Conservation (phyloP, 2,888 invertebrate species). For the Epinotia ramella region DNA sequence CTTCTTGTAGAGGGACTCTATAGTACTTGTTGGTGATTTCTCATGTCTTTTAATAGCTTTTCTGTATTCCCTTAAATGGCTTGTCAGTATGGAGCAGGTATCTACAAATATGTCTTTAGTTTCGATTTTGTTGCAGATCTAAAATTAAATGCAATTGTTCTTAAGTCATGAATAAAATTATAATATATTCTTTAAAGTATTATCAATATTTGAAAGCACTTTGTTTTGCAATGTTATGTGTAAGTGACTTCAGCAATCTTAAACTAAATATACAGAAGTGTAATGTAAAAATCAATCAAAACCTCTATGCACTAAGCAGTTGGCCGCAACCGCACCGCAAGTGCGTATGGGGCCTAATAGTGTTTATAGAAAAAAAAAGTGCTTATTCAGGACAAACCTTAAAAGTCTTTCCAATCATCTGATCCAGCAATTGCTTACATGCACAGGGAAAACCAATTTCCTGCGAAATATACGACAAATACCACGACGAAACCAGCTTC, state of each 20-base stretch:
- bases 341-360: no score
- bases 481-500: constrained; percentile 81
- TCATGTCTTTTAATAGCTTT: constrained; percentile 85
- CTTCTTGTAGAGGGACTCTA: constrained; percentile 82
- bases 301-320: no score
- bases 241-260: no score
- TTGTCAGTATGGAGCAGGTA: constrained; percentile 81
- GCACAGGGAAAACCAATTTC: constrained; percentile 82
- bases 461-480: constrained; percentile 76
- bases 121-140: constrained; percentile 80
- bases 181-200: no score
- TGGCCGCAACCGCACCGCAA: no score
- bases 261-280: no score
- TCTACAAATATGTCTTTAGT: constrained; percentile 77
- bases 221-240: no score
- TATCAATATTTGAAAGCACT: no score
- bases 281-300: no score
- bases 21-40: constrained; percentile 69
- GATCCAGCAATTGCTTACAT: constrained; percentile 81
- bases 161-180: not conserved
- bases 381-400: constrained; percentile 62
- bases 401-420: constrained; percentile 78
- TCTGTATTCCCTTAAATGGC: constrained; percentile 87
- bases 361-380: not conserved
- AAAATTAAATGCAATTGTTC: constrained; percentile 32